phyloP scores from a whole-genome alignment of 2,888 invertebrate species.

The Gnatocerus cornutus region DNA sequence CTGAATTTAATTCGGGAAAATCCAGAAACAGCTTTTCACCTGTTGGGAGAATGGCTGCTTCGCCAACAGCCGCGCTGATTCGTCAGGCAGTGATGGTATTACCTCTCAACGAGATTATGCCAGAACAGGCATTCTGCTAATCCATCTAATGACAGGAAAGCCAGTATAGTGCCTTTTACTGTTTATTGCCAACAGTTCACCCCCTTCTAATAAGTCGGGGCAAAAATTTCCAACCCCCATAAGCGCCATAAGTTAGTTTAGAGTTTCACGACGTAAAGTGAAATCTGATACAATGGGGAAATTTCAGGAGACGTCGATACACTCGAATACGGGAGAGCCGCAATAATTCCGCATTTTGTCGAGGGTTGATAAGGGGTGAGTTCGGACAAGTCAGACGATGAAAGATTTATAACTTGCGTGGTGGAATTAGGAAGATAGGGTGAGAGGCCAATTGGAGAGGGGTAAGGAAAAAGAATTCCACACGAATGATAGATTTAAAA shows the following conservation, averaged over 20 bases:
- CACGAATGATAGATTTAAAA: too few species aligned
- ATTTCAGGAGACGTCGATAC: conserved; percentile 12
- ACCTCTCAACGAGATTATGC: conserved; percentile 48
- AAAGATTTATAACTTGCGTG: conserved; percentile 17
- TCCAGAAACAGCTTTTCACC: background rate
- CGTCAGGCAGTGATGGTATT: conserved; percentile 26
- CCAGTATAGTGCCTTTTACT: conserved; percentile 57
- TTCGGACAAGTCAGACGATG: conserved; percentile 26
- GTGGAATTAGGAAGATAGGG: conserved; percentile 22
- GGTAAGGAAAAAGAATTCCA: too few species aligned
- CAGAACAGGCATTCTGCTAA: conserved; percentile 53
- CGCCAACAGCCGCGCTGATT: conserved; percentile 1
- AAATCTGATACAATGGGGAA: conserved; percentile 21
- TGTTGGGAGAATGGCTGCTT: conserved; percentile 16
- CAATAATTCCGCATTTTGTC: conserved; percentile 19
- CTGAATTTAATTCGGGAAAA: conserved; percentile 4
- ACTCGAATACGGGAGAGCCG: conserved; percentile 14
- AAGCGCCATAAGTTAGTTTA: conserved; percentile 23
- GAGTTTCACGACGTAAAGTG: conserved; percentile 3
- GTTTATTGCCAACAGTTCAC: conserved; percentile 51
- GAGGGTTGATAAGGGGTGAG: conserved; percentile 17
- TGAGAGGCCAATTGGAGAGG: background rate
- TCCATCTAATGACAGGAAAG: conserved; percentile 57
- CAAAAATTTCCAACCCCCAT: conserved; percentile 29
- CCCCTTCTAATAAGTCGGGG: conserved; percentile 24